phyloP scores from a whole-genome alignment of 2,797 vertebrate species.

The Pseudochirops corinnae region DNA sequence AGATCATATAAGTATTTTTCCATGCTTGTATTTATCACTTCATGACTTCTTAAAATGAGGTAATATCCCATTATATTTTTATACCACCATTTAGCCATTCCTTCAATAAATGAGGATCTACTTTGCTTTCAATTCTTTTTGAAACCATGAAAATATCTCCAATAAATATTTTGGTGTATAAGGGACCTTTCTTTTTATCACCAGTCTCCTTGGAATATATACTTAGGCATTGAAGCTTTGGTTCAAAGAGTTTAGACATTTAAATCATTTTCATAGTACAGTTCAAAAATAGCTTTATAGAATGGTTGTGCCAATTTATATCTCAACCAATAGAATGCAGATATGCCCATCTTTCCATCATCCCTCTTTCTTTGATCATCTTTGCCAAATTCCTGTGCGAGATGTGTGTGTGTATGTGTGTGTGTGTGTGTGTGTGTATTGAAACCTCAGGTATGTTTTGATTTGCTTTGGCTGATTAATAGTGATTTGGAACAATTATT shows the following conservation, averaged over 20 bases:
- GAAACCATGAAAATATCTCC: not conserved
- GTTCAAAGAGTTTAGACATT: not conserved
- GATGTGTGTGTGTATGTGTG: not conserved
- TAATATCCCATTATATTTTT: not conserved
- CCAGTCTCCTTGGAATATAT: not conserved
- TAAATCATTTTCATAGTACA: not conserved
- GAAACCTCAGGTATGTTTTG: not conserved
- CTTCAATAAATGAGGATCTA: not conserved
- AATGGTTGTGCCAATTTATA: not conserved
- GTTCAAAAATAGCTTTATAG: not conserved
- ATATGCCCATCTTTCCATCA: not conserved
- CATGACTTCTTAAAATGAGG: not conserved
- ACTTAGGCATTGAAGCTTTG: not conserved
- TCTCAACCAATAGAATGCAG: not conserved
- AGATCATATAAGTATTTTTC: not conserved
- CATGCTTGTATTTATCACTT: not conserved
- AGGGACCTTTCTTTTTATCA: not conserved
- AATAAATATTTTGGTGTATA: not conserved
- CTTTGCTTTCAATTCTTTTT: not conserved
- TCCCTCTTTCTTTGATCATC: not conserved
- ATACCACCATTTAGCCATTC: not conserved
- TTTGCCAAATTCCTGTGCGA: not conserved
- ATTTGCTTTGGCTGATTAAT: not conserved
- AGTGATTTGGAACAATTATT: not conserved
- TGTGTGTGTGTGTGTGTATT: not conserved